Base-by-base conservation (phyloP, 2,797 vertebrate species). In the Coregonus sp. region DNA sequence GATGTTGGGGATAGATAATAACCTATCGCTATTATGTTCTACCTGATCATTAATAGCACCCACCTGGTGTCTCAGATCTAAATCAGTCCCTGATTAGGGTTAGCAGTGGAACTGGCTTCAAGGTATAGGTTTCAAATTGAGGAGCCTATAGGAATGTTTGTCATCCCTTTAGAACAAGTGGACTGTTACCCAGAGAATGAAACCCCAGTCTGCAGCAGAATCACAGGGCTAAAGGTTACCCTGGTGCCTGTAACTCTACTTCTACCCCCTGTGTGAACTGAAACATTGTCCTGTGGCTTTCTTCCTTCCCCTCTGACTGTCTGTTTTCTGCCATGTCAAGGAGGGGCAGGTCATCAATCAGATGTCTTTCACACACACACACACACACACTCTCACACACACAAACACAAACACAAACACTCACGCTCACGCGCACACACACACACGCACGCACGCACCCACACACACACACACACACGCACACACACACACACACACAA, bases 271-370 rank as follows among this genome's bases (percentile, higher is more conserved):
- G 65, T 76, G 63, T 75, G 20, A 74, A 72, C 75, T 73, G 56
- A 35, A 4, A 73, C 80, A 85, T 61, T 73, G 56, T 70, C 73
- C 78, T 66, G 76, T 33, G 35, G 56, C 56, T 11, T 61, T 61
- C 20, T 61, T 5, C 59, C 77, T 78, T 77, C 51, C 52, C 73
- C 72, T 15, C 35, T 71, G 51, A 82, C 75, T 61, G 56, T 15
- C 35, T 71, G 51, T 81, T 25, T 25, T 25, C 25, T 69, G 74
- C 75, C 71, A 74, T 82, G 79, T 79, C 77, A 85, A 77, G 82
- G 80, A 80, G 61, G 52, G 77, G 81, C 33, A 59, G 76, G 65
- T 76, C 84, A 88, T 90, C 86, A 86, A 88, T 88, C 75, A 82
- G 37, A 63, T 77, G 56, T n/a, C 20, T 4, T 11, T 4, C 73